Conservation (phyloP, 2,797 vertebrate genomes). For the Acridotheres tristis region DNA sequence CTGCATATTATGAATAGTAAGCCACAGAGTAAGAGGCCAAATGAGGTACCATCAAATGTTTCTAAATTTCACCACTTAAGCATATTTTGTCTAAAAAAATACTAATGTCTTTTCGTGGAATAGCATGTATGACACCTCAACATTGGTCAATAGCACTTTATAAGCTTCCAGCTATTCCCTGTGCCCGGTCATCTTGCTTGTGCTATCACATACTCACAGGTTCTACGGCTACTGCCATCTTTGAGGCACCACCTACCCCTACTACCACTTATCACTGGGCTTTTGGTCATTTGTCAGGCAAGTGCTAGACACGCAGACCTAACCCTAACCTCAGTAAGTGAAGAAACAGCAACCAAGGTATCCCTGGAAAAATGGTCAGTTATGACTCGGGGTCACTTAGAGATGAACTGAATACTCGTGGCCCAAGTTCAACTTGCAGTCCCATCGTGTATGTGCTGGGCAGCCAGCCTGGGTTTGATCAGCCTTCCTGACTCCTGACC, state of each 20-base stretch:
- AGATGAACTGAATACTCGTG: not conserved
- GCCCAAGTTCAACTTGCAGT: not conserved
- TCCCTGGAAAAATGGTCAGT: not conserved
- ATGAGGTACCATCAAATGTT: not conserved
- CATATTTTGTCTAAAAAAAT: not conserved
- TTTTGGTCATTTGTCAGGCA: not conserved
- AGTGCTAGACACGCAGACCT: not conserved
- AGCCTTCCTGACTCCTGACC: not conserved
- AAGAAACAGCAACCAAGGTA: not conserved
- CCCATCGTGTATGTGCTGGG: not conserved
- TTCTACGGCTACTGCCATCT: not conserved
- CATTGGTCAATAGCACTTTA: not conserved
- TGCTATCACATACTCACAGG: not conserved
- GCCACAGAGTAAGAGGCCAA: not conserved
- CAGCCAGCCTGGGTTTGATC: not conserved
- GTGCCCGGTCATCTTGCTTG: not conserved
- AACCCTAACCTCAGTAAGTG: not conserved
- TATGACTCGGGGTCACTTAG: accelerated
- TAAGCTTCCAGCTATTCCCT: not conserved
- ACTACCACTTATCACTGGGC: not conserved
- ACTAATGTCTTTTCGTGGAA: not conserved
- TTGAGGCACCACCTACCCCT: not conserved
- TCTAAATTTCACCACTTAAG: not conserved
- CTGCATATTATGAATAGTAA: not conserved
- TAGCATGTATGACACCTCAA: not conserved